These are phyloP conservation scores for Crotalus helleri DNA, from an alignment of 2,113 vertebrate species.

Conservation along the genomic window DNA sequence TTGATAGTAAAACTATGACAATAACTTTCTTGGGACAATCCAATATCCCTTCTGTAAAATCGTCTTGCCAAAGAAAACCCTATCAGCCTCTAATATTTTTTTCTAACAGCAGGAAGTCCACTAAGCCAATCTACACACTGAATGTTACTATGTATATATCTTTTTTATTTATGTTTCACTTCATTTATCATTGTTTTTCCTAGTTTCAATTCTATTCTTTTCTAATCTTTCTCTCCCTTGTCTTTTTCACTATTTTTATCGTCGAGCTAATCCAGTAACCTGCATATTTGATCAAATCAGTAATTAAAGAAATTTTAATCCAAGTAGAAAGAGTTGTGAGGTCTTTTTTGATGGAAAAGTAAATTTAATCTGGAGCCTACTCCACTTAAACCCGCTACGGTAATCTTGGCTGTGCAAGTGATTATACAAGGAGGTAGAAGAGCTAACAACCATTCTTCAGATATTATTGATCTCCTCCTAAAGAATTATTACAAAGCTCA, in stretches of 20 bases:
- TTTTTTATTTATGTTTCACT: background rate
- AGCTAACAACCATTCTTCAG: background rate
- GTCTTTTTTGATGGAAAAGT: background rate
- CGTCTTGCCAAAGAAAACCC: background rate
- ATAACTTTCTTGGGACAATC: background rate
- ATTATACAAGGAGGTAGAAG: background rate
- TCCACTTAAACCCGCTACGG: background rate
- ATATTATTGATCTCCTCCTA: background rate
- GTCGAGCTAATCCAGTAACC: background rate
- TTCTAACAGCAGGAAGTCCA: background rate
- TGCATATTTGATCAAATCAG: background rate
- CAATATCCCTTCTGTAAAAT: background rate
- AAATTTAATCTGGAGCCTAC: background rate
- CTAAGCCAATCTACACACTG: background rate
- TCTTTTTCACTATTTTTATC: background rate
- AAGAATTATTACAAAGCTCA: background rate
- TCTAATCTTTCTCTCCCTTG: background rate
- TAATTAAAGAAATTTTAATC: background rate
- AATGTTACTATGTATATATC: background rate
- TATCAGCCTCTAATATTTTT: background rate
- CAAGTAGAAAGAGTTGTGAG: background rate
- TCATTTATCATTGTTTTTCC: background rate
- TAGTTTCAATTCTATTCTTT: background rate
- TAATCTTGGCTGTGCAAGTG: background rate
- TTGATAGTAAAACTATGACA: background rate